A percentile compares a stretch with the other conserved stretches of the same genome.
Conservation (phyloP, 2,888 invertebrate species). For the Heteromurus nitidus region DNA sequence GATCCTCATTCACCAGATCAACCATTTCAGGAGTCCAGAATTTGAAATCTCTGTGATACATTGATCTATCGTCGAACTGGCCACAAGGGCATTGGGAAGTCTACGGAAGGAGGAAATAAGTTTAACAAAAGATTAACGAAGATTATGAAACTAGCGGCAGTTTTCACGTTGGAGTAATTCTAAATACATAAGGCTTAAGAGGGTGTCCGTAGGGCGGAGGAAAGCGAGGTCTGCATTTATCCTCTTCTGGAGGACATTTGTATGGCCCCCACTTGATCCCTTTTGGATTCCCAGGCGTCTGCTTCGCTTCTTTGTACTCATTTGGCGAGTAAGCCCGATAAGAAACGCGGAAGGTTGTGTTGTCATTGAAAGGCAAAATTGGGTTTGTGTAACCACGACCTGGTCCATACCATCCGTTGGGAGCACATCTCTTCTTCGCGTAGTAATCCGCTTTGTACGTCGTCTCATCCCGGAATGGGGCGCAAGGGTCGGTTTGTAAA, state of each 20-base stretch:
- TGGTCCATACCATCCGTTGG: conserved; percentile 57
- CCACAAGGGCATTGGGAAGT: conserved; percentile 69
- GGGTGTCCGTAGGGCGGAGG: conserved; percentile 69
- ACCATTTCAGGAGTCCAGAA: conserved; percentile 65
- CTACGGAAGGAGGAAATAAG: too few species aligned
- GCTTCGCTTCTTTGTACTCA: conserved; percentile 55
- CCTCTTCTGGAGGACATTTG: conserved; percentile 58
- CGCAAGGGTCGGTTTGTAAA: conserved; percentile 69
- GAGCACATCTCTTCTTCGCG: conserved; percentile 61
- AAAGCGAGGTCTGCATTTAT: conserved; percentile 69
- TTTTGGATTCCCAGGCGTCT: conserved; percentile 68
- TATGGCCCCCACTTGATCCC: conserved; percentile 68
- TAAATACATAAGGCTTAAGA: conserved; percentile 68
- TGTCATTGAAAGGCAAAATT: conserved; percentile 67
- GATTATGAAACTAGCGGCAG: too few species aligned
- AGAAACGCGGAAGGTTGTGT: conserved; percentile 67
- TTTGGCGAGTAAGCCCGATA: conserved; percentile 62
- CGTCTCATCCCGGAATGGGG: conserved; percentile 69
- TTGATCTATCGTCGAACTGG: conserved; percentile 69
- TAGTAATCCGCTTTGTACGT: conserved; percentile 67
- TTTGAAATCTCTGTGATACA: conserved; percentile 67
- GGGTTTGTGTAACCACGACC: conserved; percentile 55
- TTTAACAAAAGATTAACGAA: too few species aligned
- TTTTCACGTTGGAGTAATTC: too few species aligned
- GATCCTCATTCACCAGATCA: conserved; percentile 47